Evolutionary conservation across 1,140 invertebrate species (phyloP), one percentile per base, ranked within the genome.

Genomic region (Papilio helenus): DNA sequence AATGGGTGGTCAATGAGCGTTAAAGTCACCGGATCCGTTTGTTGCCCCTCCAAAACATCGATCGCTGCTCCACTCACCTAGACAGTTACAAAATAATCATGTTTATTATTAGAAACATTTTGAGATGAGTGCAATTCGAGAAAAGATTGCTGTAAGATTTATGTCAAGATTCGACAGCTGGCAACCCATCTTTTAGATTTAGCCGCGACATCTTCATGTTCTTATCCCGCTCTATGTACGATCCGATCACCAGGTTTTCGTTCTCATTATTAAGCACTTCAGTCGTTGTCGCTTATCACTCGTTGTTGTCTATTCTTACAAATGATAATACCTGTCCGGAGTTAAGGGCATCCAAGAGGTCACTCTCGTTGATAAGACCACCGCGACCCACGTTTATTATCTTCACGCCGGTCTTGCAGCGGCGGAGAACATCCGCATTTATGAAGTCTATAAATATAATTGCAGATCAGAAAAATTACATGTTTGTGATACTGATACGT

Each of bases 361-460:
- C 97, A 55, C 92, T 89, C 86, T 98, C 98, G 87, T 99, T 97
- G 39, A 99, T 96, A 61, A 99, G 99, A 14, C 99, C 99, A 58
- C 99, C 99, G 79, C 99, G 96, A 16, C 99, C 99, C 26, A 99
- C 98, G 89, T 99, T 99, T n/a, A 99, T 95, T 72, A 99, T 96
- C 73, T 96, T 96, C 0, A 99, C 97, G 12, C 98, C 98, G 86
- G 97, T 97, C 88, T 98, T 99, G 95, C 99, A 99, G 80, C 96
- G 96, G 0, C 89, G 93, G 76, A 99, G 95, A 3, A 97, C 97
- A 55, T 95, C 95, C 29, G 96, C 95, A 87, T 98, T 99, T 51
- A 99, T 97, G 72, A 99, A 95, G 96, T 99, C 98, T 99, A 90
- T 39, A 95, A 95, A 82, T 14, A 68, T 1, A 26, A 23, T 61